Base-by-base conservation (phyloP, 2,113 vertebrate genomes). In the Notechis scutatus region DNA sequence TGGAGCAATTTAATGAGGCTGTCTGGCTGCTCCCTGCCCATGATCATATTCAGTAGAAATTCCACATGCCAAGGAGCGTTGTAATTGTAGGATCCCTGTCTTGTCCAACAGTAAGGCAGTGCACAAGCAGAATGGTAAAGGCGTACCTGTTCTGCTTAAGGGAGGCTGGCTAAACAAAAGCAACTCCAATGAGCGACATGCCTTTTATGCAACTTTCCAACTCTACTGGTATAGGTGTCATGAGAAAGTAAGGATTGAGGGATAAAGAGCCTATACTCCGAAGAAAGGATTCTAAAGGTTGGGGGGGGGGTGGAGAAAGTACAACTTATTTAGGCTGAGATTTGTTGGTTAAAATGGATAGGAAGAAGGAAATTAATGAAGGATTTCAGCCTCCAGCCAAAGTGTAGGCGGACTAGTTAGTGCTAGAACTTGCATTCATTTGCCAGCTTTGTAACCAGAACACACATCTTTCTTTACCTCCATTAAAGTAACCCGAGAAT, bases 1-100 rank as follows among this genome's bases (percentile, higher is more conserved):
- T 93, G 92, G 89, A 90, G 89, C 74, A 54, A 24, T 93, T 93
- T 93, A 93, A 93, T 93, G 64, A 93, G 89, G n/a, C 57, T 87
- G 92, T 93, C 92, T 93, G 92, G 92, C 56, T 90, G 89, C 89
- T 93, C 92, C 56, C 81, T 64, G 89, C 88, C 89, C 88, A 93
- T 4, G 74, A 93, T 93, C 85, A 86, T 90, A 93, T 90, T 86
- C 92, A 39, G n/a, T 54, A 93, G 92, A 29, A 54, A 93, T 93
- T 93, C 88, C 89, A 64, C 45, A 86, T 61, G 81, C 89, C 42
- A 57, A 86, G 42, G 39, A 90, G 55, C 64, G n/a, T 85, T 87
- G 92, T 64, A 93, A 93, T 93, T 39, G 89, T 93, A 85, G 92
- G 81, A 93, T 93, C 81, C 45, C 56, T 87, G 81, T 57, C 88